These are phyloP conservation scores for Phylloscopus whistleri DNA, from an alignment of 2,113 vertebrate genomes.

Conservation along the genomic window DNA sequence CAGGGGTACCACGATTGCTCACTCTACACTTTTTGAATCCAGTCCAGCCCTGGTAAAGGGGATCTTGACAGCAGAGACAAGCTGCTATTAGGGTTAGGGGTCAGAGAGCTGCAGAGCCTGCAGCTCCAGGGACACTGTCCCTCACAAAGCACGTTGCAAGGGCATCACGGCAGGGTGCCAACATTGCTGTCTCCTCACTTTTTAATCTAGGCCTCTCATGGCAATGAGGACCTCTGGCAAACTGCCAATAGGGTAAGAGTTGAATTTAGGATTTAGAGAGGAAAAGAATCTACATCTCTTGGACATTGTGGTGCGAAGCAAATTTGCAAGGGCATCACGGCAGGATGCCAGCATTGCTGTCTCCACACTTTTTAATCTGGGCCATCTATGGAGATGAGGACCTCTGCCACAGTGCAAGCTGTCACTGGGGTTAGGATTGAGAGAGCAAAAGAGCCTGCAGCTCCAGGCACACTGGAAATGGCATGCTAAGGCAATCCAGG, in stretches of 20 bases:
- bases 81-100: neutral
- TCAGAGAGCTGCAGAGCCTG: neutral
- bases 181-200: neutral
- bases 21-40: neutral
- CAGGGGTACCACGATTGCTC: fast-evolving
- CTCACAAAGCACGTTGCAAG: neutral
- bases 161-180: fast-evolving
- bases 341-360: neutral
- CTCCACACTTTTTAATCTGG: neutral
- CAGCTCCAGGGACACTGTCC: neutral
- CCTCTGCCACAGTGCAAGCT: neutral
- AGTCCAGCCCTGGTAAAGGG: neutral
- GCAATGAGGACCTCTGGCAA: neutral
- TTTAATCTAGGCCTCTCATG: neutral
- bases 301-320: neutral
- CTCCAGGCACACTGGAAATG: neutral
- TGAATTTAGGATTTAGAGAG: neutral
- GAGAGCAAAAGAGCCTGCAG: neutral
- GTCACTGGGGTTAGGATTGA: neutral
- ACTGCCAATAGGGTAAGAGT: neutral
- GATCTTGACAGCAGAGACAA: neutral
- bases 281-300: neutral
- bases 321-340: neutral
- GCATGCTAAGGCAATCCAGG: fast-evolving
- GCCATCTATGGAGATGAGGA: neutral